Evolutionary conservation across 2,797 vertebrate genomes (phyloP), one percentile per base, ranked within the genome.

Genomic region (Sebastes steindachneri): DNA sequence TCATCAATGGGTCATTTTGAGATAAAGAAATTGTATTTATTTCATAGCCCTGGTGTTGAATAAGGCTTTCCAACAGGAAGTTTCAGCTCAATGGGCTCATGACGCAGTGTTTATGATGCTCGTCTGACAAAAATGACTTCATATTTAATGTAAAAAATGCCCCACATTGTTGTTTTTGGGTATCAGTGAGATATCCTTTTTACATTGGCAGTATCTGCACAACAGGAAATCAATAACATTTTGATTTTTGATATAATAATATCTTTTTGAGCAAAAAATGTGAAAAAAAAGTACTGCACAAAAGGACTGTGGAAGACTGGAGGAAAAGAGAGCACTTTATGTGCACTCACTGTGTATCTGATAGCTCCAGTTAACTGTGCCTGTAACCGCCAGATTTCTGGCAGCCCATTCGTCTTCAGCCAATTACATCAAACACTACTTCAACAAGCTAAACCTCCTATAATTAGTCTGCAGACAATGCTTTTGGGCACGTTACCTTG

Each of bases 401-500:
- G 78, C 90, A 86, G 84, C 70, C 78, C 84, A 83, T 93, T 87
- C 41, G 71, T 92, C 88, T 92, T 84, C 76, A 23, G 76, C 88
- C 92, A 93, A 80, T 93, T 87, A 91, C 88, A 89, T 84, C 83
- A 86, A 87, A 82, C 84, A 77, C 75, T 12, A 2, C 78, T 76
- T 25, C 66, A 83, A 85, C 86, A 59, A 89, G 84, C 88, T 73
- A 68, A 90, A 85, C 75, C 86, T 66, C 15, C 86, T 67, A 64
- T 86, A 91, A 93, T 89, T 85, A 90, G 73, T 80, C 80, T 54
- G 62, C 73, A 74, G 82, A 81, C 77, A 77, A 72, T 75, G 80
- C 73, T 59, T 67, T 23, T 31, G 41, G 72, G 83, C 79, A 41
- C 45, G 93, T 96, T 98, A 99, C 98, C 97, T 99, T 99, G 92